A percentile compares a stretch with the other conserved stretches of the same genome.
phyloP scores from a whole-genome alignment of 2,113 vertebrate species.

The Candoia aspera region DNA sequence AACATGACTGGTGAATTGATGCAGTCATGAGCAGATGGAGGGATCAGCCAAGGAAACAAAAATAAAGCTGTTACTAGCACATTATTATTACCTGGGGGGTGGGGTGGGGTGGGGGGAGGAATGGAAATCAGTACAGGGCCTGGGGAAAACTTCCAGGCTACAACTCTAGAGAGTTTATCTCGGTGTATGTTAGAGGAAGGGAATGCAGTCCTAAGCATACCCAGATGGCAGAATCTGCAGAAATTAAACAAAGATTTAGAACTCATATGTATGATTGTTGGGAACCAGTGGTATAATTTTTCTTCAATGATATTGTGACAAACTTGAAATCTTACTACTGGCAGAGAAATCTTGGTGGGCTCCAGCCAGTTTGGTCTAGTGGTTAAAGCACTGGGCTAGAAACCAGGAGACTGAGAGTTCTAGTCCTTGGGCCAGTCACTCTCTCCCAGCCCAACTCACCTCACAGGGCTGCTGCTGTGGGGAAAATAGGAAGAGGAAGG shows the following conservation, averaged over 20 bases:
- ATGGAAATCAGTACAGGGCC: slow-evolving; percentile 21
- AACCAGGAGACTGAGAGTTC: no score
- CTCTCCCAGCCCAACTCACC: no score
- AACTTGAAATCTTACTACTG: background rate
- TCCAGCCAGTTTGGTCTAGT: no score
- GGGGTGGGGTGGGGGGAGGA: slow-evolving; percentile 62
- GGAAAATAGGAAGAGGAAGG: no score
- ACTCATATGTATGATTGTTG: background rate
- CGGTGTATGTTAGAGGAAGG: background rate
- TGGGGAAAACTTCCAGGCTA: slow-evolving; percentile 58
- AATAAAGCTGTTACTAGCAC: slow-evolving; percentile 76
- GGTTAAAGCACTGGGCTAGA: no score
- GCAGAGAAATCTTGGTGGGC: background rate
- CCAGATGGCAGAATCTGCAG: slow-evolving; percentile 25
- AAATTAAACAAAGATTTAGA: background rate
- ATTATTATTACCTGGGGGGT: slow-evolving; percentile 68
- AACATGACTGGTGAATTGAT: slow-evolving; percentile 59
- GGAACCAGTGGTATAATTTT: background rate
- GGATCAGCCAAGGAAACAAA: slow-evolving; percentile 76
- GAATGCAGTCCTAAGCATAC: background rate
- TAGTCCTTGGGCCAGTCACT: no score
- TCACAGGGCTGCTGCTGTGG: no score
- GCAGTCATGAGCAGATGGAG: slow-evolving; percentile 71
- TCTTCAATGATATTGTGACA: background rate
- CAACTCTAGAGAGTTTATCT: background rate